These are phyloP conservation scores for Zoanthus gigantus DNA, from an alignment of 92 coral and sea anemone genomes.

Conservation along the genomic window DNA sequence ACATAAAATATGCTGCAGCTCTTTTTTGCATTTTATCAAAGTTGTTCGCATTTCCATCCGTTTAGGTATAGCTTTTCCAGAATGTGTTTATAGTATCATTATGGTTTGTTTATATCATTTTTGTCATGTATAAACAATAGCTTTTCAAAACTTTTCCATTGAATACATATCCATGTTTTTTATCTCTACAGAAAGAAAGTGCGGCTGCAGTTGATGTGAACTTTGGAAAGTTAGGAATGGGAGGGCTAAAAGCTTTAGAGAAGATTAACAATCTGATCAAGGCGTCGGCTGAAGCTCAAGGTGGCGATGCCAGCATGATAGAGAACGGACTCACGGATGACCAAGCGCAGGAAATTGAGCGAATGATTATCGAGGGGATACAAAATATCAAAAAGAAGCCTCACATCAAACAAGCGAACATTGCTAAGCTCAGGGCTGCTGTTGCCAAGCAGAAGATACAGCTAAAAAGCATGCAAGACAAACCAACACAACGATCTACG, in stretches of 20 bases:
- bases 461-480: neutral
- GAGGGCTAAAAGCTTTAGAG: conserved; percentile 94
- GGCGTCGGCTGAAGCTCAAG: conserved; percentile 92
- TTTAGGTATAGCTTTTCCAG: no score
- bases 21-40: no score
- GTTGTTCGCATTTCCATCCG: no score
- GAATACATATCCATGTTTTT: neutral
- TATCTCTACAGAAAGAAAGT: conserved; percentile 13
- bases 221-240: conserved; percentile 92
- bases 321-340: conserved; percentile 94
- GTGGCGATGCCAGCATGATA: conserved; percentile 73
- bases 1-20: no score
- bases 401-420: conserved; percentile 43
- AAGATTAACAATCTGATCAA: conserved; percentile 92
- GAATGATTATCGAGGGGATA: conserved; percentile 98
- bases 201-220: conserved; percentile 66
- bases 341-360: conserved; percentile 93
- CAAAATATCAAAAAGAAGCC: conserved; percentile 85
- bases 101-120: neutral
- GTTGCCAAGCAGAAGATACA: conserved; percentile 7
- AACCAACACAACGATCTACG: conserved; percentile 25
- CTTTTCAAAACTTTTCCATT: neutral
- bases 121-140: neutral
- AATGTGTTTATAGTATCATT: neutral
- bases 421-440: conserved; percentile 37